A percentile compares a stretch with the other conserved stretches of the same genome.
phyloP scores from a whole-genome alignment of 1,140 invertebrate genomes.

The Dendroctonus ponderosae region DNA sequence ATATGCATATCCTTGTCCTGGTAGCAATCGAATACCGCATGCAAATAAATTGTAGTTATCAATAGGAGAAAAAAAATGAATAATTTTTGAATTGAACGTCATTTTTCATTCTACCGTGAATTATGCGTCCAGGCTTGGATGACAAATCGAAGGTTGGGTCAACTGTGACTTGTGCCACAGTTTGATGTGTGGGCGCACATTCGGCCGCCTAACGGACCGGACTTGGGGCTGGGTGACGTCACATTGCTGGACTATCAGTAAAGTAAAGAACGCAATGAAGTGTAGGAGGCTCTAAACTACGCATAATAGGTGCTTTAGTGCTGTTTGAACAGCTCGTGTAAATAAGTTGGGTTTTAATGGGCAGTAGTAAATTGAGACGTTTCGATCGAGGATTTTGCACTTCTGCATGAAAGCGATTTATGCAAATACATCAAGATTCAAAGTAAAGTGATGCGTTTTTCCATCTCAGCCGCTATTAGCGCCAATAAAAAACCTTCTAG shows the following conservation, averaged over 20 bases:
- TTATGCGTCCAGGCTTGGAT: slow-evolving; percentile 8
- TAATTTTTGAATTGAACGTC: slow-evolving; percentile 12
- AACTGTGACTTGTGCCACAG: background rate
- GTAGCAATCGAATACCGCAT: too few relatives aligned
- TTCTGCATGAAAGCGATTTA: too few relatives aligned
- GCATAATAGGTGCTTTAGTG: background rate
- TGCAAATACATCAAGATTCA: too few relatives aligned
- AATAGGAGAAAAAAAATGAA: background rate
- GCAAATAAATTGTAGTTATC: too few relatives aligned
- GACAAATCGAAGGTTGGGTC: slow-evolving; percentile 16
- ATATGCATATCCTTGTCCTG: too few relatives aligned
- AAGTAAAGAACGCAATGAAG: slow-evolving; percentile 1
- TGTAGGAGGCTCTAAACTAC: background rate
- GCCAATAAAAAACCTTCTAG: too few relatives aligned
- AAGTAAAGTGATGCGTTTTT: too few relatives aligned
- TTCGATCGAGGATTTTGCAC: too few relatives aligned
- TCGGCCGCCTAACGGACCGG: slow-evolving; percentile 18
- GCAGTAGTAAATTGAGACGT: too few relatives aligned
- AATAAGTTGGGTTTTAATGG: background rate
- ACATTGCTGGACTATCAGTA: slow-evolving; percentile 10
- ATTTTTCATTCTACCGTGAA: slow-evolving; percentile 8
- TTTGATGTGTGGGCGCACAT: slow-evolving; percentile 9
- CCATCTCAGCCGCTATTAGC: too few relatives aligned
- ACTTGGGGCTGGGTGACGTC: slow-evolving; percentile 9
- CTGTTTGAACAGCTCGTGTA: background rate